Evolutionary conservation across 2,797 vertebrate genomes (phyloP).

Genomic region (Morelia viridis): DNA sequence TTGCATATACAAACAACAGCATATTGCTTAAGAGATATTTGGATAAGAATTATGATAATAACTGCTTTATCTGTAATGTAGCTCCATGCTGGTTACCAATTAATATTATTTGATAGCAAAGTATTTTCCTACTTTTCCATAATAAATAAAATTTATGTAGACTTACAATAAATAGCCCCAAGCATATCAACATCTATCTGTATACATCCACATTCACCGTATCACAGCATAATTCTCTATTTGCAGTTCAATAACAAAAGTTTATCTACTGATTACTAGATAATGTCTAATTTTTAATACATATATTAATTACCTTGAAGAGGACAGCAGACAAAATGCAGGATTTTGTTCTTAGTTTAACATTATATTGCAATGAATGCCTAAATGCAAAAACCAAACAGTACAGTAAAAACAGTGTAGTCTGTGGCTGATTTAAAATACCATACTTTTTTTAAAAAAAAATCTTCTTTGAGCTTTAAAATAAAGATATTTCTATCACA

Average conservation of each 20-base stretch:
- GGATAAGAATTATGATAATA: background rate
- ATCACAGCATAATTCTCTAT: slow-evolving; percentile 21
- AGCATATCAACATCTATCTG: background rate
- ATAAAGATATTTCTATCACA: background rate
- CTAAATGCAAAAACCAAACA: slow-evolving; percentile 70
- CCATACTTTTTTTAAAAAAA: background rate
- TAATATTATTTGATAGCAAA: slow-evolving; percentile 32
- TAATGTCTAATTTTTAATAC: slow-evolving; percentile 37
- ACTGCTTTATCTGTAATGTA: slow-evolving; percentile 21
- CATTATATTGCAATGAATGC: slow-evolving; percentile 77
- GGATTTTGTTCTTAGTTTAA: slow-evolving; percentile 79
- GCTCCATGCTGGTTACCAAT: slow-evolving; percentile 3
- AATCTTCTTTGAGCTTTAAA: background rate
- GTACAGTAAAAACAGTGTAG: background rate
- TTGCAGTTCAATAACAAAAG: slow-evolving; percentile 25
- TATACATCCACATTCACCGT: background rate
- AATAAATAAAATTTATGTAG: slow-evolving; percentile 29
- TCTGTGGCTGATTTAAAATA: background rate
- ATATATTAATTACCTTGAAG: slow-evolving; percentile 84
- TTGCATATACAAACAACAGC: background rate
- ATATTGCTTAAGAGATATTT: slow-evolving; percentile 1
- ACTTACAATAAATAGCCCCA: slow-evolving; percentile 41
- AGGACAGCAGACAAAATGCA: slow-evolving; percentile 88
- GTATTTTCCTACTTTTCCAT: slow-evolving; percentile 36
- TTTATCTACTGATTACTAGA: background rate